Evolutionary conservation across 2,113 vertebrate genomes (phyloP).

Genomic region (Pampusana beccarii): DNA sequence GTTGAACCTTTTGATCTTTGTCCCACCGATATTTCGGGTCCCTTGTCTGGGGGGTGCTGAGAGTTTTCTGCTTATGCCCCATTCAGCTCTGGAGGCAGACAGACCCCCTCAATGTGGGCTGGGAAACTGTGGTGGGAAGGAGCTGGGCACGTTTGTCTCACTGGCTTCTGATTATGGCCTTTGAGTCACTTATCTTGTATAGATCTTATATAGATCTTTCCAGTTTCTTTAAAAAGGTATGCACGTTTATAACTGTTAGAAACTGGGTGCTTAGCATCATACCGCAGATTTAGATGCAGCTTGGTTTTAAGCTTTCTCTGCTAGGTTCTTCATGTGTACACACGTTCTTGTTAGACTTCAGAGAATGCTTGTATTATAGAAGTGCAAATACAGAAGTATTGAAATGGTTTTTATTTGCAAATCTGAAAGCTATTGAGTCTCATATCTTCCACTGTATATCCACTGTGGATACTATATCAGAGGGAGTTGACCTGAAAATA

Average conservation of each 20-base stretch:
- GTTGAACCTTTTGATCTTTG: neutral
- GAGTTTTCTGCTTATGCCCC: rapidly evolving
- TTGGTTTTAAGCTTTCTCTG: neutral
- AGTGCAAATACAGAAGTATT: neutral
- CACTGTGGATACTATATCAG: neutral
- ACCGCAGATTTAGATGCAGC: neutral
- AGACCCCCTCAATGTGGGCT: rapidly evolving
- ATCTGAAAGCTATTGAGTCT: neutral
- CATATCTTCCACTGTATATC: neutral
- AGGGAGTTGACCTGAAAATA: neutral
- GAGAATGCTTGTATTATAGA: neutral
- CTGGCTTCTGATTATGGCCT: neutral
- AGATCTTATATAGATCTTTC: neutral
- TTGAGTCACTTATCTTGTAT: neutral
- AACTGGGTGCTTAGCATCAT: neutral
- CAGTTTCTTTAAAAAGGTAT: neutral
- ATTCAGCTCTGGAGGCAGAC: neutral
- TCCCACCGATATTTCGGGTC: neutral
- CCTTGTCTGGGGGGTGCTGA: neutral
- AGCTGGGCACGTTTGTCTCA: neutral
- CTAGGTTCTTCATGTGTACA: neutral
- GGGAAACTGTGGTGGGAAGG: neutral
- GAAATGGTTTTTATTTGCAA: neutral
- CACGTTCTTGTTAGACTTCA: neutral
- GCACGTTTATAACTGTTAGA: neutral